Evolutionary conservation across 2,113 vertebrate species (phyloP).

Genomic region (Falcunculus frontatus): DNA sequence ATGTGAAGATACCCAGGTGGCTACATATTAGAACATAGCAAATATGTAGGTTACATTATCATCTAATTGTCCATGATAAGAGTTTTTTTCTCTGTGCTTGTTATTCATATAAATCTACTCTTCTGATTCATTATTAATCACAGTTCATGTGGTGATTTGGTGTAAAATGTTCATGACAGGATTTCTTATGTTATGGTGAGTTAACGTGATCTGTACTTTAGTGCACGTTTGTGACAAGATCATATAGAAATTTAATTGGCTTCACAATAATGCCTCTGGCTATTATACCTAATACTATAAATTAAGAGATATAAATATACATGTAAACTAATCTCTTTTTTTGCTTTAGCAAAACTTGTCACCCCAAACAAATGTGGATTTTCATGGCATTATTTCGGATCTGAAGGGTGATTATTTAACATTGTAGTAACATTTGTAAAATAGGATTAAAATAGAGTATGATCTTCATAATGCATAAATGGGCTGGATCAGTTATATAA

Average conservation of each 20-base stretch:
- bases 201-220: neutral
- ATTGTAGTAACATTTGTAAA: neutral
- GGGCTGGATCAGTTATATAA: neutral
- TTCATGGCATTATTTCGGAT: neutral
- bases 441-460: neutral
- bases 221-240: neutral
- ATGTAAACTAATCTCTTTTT: neutral
- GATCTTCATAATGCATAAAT: neutral
- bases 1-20: conserved; percentile 11
- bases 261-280: neutral
- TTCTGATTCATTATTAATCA: conserved; percentile 71
- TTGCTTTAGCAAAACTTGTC: neutral
- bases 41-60: conserved; percentile 30
- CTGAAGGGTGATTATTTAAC: neutral
- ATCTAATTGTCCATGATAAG: conserved; percentile 19
- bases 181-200: conserved; percentile 43
- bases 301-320: neutral
- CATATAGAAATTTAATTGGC: neutral
- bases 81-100: conserved; percentile 29
- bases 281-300: neutral
- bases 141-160: conserved; percentile 37
- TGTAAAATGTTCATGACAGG: conserved; percentile 44
- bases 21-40: neutral
- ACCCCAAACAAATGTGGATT: neutral
- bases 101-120: conserved; percentile 26